Evolutionary conservation across 1,140 invertebrate genomes (phyloP), one percentile per base, ranked within the genome.

Genomic region (Drosophila lacertosa): DNA sequence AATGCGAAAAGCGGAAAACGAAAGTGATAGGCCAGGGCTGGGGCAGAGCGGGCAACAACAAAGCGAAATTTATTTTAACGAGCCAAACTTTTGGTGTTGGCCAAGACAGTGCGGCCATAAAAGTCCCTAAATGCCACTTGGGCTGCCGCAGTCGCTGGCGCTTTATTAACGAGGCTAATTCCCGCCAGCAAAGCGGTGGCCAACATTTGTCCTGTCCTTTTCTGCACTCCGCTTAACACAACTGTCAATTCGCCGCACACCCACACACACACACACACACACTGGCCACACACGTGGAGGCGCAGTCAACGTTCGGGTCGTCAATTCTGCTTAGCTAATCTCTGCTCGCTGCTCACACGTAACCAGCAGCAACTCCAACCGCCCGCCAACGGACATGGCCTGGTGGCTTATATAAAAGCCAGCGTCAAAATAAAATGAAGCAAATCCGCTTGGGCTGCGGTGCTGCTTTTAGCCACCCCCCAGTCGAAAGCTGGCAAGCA

Each of bases 301-400:
- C 3, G 29, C 20, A 26, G 47, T 70, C 40, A 32, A 45, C 35
- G 40, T 32, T 16, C 50, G 62, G 79, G 74, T 73, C 79, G 80
- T 83, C 80, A 84, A 79, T 83, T 79, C 66, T 84, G 79, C 62
- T 83, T 84, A 83, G 70, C 79, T 83, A 83, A 83, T 83, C 80
- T 84, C 79, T 74, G 58, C n/a, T n/a, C n/a, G 50, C 76, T 66
- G 66, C 71, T 62, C 69, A 81, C 66, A 79, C 80, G 80, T 75
- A 67, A 79, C 79, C 79, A 60, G 15, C 32, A 22, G 10, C 42
- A 16, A 11, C 40, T 7, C 4, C 32, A 24, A 4, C 48, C 15
- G 67, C 42, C 51, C 4, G 29, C 29, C 29, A 15, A 13, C n/a
- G 39, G 47, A 67, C 57, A 58, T 67, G 64, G 26, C 48, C 39